phyloP scores from a whole-genome alignment of 2,888 invertebrate species.

The Chironomus riparius region DNA sequence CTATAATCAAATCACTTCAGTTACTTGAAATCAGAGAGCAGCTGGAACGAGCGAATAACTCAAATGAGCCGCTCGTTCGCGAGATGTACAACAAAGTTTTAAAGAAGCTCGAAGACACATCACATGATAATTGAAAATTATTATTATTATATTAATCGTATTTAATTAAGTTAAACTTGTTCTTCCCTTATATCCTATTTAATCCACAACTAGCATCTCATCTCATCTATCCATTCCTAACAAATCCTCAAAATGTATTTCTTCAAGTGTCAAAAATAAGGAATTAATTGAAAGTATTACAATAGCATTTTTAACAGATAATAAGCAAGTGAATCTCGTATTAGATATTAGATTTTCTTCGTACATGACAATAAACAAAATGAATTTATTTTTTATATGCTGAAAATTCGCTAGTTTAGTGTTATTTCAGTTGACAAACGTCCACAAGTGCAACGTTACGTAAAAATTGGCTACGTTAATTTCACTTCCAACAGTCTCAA shows the following conservation, averaged over 20 bases:
- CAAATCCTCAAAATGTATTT: too few relatives aligned
- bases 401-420: not conserved
- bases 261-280: not conserved
- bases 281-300: not conserved
- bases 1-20: conserved; percentile 85
- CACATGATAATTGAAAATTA: conserved; percentile 7
- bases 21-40: conserved; percentile 85
- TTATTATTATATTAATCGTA: not conserved
- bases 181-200: not conserved
- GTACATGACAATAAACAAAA: not conserved
- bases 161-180: not conserved
- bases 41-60: conserved; percentile 56
- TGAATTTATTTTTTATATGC: conserved; percentile 4
- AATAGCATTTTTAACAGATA: not conserved
- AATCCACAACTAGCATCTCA: not conserved
- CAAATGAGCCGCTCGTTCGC: conserved; percentile 67
- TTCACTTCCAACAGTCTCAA: not conserved
- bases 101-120: conserved; percentile 71
- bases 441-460: too few relatives aligned
- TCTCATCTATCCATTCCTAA: too few relatives aligned
- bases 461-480: too few relatives aligned
- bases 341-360: not conserved
- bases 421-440: too few relatives aligned
- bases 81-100: conserved; percentile 96
- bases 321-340: not conserved